These are phyloP conservation scores for Ophioninae sp. DNA, from an alignment of 2,888 invertebrate genomes.

Conservation along the genomic window DNA sequence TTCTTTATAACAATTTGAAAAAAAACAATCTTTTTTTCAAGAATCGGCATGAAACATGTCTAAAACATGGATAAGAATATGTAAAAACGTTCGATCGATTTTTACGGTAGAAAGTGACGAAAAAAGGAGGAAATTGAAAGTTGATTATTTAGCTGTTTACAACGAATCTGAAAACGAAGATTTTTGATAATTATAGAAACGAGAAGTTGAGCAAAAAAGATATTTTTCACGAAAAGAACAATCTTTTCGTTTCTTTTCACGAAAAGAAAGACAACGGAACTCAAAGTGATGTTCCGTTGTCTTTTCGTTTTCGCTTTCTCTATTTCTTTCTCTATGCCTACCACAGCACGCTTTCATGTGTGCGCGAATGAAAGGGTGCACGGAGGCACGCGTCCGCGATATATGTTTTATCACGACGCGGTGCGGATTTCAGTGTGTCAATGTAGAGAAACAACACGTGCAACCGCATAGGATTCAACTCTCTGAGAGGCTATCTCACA, in stretches of 20 bases:
- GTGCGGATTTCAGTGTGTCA: slow-evolving; percentile 20
- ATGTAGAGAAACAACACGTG: background rate
- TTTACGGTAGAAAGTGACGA: no score
- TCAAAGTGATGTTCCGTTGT: background rate
- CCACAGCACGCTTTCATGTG: background rate
- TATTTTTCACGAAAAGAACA: no score
- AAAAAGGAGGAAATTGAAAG: no score
- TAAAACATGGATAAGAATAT: no score
- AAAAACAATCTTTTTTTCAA: no score
- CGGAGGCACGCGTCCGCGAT: slow-evolving; percentile 36
- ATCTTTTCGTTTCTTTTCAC: background rate
- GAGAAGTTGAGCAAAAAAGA: background rate
- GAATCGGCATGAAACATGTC: no score
- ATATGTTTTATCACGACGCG: slow-evolving; percentile 49
- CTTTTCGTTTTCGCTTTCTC: background rate
- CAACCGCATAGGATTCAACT: background rate
- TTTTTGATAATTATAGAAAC: background rate
- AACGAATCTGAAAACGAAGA: background rate
- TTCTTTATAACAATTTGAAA: no score
- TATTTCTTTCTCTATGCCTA: background rate
- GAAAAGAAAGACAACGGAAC: background rate
- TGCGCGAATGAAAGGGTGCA: slow-evolving; percentile 18
- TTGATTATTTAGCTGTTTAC: no score
- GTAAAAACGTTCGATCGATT: no score
- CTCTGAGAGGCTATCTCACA: background rate